phyloP scores from a whole-genome alignment of 2,797 vertebrate genomes.

The Acropternis orthonyx region DNA sequence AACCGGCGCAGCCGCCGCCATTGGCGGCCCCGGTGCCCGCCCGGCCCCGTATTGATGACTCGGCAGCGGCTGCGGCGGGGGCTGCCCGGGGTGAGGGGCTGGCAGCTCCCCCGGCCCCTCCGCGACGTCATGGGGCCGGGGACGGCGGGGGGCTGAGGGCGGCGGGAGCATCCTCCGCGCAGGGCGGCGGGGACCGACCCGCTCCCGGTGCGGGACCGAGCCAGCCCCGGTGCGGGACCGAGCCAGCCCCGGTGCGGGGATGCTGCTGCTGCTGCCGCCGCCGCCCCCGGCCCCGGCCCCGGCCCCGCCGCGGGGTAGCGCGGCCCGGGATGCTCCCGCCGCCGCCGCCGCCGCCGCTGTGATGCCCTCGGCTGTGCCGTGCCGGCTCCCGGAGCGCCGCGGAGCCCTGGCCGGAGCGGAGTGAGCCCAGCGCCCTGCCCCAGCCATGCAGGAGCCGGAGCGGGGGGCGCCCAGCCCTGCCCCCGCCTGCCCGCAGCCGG shows the following conservation, averaged over 20 bases:
- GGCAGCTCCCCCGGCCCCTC: slow-evolving; percentile 23
- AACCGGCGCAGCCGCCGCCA: not conserved
- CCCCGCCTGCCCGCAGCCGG: not conserved
- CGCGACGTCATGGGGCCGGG: not conserved
- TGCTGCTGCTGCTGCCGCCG: not conserved
- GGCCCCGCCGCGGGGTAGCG: too few relatives aligned
- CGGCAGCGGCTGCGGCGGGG: not conserved
- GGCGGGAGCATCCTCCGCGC: not conserved
- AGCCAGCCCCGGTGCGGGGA: not conserved
- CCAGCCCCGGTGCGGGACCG: too few relatives aligned
- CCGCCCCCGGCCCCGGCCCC: not conserved
- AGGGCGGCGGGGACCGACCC: not conserved
- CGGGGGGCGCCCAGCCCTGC: not conserved
- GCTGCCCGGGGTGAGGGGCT: not conserved
- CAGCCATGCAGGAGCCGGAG: not conserved
- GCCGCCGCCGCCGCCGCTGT: not conserved
- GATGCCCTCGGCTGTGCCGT: not conserved
- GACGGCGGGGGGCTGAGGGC: not conserved
- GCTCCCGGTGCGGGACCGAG: not conserved
- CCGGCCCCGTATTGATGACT: not conserved
- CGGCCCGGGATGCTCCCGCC: not conserved
- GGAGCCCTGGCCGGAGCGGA: not conserved
- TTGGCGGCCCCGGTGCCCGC: too few relatives aligned
- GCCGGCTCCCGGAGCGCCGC: not conserved
- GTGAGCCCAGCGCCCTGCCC: not conserved